Conservation (phyloP, 2,113 vertebrate species). For the Aegypius monachus region DNA sequence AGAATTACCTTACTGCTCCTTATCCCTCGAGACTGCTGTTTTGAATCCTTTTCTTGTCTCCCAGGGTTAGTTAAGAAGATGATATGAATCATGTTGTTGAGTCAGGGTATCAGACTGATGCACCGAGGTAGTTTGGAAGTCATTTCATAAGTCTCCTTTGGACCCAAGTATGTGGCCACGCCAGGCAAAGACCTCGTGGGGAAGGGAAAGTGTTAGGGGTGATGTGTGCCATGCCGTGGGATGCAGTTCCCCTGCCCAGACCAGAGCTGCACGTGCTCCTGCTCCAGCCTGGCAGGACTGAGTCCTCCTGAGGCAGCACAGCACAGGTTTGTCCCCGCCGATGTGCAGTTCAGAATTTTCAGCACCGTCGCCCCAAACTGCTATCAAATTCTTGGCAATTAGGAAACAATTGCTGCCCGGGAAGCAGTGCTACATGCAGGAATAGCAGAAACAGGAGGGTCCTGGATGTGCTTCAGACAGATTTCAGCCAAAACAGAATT, state of each 20-base stretch:
- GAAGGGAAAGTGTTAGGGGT: background rate
- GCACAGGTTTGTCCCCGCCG: background rate
- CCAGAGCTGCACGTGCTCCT: background rate
- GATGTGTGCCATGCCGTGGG: background rate
- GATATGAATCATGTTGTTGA: background rate
- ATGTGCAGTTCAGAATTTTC: background rate
- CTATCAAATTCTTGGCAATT: background rate
- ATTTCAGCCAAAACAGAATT: background rate
- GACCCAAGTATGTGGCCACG: background rate
- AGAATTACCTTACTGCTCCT: background rate
- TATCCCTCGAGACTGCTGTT: background rate
- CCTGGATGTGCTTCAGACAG: rapidly evolving
- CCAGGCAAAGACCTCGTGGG: background rate
- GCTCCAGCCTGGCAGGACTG: background rate
- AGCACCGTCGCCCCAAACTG: background rate
- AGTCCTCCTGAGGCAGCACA: background rate
- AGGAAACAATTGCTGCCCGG: background rate
- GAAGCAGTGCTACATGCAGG: rapidly evolving
- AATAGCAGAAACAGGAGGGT: background rate
- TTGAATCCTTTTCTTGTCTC: background rate
- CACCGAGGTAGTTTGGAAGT: background rate
- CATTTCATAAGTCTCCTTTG: background rate
- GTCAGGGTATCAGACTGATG: background rate
- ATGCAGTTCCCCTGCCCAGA: background rate
- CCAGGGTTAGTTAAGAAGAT: background rate